phyloP scores from a whole-genome alignment of 2,113 vertebrate genomes.

The Emydocephalus ijimae region DNA sequence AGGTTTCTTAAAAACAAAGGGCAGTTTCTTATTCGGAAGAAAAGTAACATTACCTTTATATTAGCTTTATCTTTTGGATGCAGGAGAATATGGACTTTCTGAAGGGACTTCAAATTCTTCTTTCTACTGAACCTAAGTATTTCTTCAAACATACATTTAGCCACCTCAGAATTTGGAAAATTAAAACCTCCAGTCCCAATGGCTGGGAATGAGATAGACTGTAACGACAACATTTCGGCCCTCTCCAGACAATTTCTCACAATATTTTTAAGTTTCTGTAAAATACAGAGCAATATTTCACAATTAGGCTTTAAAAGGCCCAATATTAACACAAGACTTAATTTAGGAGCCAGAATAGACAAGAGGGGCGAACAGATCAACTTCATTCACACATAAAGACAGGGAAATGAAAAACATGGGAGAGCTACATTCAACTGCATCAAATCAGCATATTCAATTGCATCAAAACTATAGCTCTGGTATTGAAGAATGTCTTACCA shows the following conservation, averaged over 20 bases:
- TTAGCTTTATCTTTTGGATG: slow-evolving; percentile 68
- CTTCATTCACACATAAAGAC: background rate
- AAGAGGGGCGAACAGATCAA: background rate
- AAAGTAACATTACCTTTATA: slow-evolving; percentile 73
- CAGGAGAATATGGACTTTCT: slow-evolving; percentile 77
- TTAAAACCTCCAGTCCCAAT: slow-evolving; percentile 84
- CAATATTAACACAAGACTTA: slow-evolving; percentile 11
- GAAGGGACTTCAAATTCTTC: slow-evolving; percentile 61
- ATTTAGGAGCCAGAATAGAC: background rate
- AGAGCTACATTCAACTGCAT: background rate
- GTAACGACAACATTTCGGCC: slow-evolving; percentile 65
- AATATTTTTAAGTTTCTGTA: slow-evolving; percentile 70
- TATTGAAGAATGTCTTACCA: background rate
- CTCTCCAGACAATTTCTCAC: slow-evolving; percentile 72
- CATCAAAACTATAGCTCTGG: background rate
- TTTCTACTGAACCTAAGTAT: slow-evolving; percentile 74
- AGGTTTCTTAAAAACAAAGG: background rate
- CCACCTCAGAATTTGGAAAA: slow-evolving; percentile 75
- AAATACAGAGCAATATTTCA: slow-evolving; percentile 37
- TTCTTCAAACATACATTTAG: slow-evolving; percentile 71
- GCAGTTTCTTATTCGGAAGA: background rate
- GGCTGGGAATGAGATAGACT: slow-evolving; percentile 83
- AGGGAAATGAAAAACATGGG: background rate
- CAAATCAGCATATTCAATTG: background rate
- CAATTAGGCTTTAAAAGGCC: background rate